phyloP scores from a whole-genome alignment of 2,797 vertebrate species.

The Aselliscus stoliczkanus region DNA sequence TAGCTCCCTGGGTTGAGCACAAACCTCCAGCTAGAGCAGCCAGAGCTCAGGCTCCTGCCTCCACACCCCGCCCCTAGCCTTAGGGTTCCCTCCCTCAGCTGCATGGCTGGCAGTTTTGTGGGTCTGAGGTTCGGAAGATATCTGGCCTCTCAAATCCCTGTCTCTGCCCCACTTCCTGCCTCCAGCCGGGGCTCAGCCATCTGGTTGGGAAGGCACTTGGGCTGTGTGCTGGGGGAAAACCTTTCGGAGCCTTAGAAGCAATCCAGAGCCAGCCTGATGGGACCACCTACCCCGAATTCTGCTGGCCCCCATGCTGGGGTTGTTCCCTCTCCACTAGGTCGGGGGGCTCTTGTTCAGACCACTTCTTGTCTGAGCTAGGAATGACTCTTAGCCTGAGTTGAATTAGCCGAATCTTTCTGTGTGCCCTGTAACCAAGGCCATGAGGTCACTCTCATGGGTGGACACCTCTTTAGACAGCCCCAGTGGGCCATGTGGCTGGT shows the following conservation, averaged over 20 bases:
- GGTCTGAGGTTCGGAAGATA: slow-evolving; percentile 29
- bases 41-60: background rate
- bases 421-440: background rate
- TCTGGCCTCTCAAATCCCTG: background rate
- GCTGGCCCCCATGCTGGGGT: background rate
- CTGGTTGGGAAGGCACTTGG: background rate
- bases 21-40: background rate
- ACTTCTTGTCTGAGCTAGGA: background rate
- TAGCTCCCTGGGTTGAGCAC: background rate
- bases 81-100: slow-evolving; percentile 6
- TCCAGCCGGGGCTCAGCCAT: background rate
- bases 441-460: background rate
- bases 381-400: background rate
- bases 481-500: background rate
- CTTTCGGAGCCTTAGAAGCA: background rate
- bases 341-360: background rate
- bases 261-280: background rate
- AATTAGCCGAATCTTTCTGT: background rate
- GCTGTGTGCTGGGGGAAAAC: background rate
- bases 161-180: slow-evolving; percentile 3
- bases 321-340: background rate
- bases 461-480: background rate
- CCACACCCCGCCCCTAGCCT: background rate
- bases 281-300: background rate
- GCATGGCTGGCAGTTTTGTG: slow-evolving; percentile 34